Evolutionary conservation across 2,888 invertebrate species (phyloP).

Genomic region (Chirona hameri): DNA sequence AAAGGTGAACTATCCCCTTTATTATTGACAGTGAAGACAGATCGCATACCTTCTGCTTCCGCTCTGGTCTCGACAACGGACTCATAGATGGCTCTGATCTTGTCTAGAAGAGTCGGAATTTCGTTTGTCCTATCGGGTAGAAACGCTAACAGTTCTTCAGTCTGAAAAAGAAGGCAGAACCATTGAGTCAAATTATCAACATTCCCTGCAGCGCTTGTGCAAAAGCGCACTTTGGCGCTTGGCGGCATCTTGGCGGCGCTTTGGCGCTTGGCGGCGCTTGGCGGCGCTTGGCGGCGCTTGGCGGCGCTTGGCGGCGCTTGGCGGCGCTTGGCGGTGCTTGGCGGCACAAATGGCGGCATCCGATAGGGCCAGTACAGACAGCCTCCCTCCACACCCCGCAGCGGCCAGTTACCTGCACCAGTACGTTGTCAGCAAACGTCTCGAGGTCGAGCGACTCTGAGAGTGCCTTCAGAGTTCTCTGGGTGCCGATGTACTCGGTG

Average conservation of each 20-base stretch:
- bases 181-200: background rate
- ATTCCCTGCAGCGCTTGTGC: background rate
- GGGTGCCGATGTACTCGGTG: background rate
- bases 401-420: background rate
- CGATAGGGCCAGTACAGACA: too few relatives aligned
- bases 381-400: too few relatives aligned
- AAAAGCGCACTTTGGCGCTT: background rate
- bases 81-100: constrained; percentile 33
- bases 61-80: constrained; percentile 40
- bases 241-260: too few relatives aligned
- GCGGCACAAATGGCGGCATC: too few relatives aligned
- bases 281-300: too few relatives aligned
- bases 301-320: too few relatives aligned
- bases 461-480: background rate
- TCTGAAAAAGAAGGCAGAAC: background rate
- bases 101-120: constrained; percentile 45
- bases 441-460: background rate
- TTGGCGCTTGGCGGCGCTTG: too few relatives aligned
- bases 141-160: background rate
- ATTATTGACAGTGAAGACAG: too few relatives aligned
- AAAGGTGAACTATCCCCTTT: too few relatives aligned
- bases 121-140: constrained; percentile 31
- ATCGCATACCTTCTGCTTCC: background rate
- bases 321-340: too few relatives aligned
- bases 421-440: background rate